phyloP scores from a whole-genome alignment of 2,113 vertebrate genomes.

The Labrus mixtus region DNA sequence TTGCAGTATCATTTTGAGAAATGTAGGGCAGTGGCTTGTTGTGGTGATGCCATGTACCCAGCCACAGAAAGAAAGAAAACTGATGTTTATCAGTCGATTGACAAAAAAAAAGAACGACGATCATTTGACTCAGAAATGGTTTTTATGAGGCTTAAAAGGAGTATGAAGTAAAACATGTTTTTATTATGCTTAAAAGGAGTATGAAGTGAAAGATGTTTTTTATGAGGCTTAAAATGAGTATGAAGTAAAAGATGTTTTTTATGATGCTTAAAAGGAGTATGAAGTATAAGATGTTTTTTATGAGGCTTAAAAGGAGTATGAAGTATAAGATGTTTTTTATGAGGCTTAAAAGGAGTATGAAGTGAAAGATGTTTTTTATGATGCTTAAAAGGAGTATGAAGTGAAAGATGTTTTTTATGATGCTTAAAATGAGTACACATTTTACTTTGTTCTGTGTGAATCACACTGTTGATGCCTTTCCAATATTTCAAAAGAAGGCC shows the following conservation, averaged over 20 bases:
- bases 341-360: no score
- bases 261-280: neutral
- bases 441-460: neutral
- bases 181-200: no score
- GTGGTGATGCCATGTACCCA: slow-evolving; percentile 2
- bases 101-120: neutral
- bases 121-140: neutral
- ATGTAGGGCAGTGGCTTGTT: neutral
- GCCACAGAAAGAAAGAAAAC: no score
- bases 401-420: no score
- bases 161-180: no score
- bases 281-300: neutral
- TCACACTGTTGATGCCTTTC: neutral
- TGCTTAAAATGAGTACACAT: no score
- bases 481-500: neutral
- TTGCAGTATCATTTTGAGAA: slow-evolving; percentile 1
- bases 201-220: no score
- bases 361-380: neutral
- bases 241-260: neutral
- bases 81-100: neutral
- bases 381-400: neutral
- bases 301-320: no score
- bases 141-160: no score
- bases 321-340: no score
- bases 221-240: no score